Conservation (phyloP, 2,797 vertebrate genomes). For the Squalus acanthias region DNA sequence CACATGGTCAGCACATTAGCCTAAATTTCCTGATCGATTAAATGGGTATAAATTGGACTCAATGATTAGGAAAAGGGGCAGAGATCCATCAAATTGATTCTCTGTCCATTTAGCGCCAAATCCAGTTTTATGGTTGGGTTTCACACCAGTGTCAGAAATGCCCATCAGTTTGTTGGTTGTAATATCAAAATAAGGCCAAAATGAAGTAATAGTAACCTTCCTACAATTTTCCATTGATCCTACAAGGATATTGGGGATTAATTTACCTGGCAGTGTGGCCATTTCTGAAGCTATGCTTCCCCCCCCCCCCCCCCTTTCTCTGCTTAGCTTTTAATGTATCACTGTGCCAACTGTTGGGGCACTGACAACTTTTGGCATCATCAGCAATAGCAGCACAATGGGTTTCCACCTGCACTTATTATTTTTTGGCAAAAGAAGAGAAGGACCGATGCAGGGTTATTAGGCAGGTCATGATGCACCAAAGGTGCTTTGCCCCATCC, state of each 20-base stretch:
- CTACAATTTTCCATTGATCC: neutral
- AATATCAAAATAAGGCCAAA: neutral
- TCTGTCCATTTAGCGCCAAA: neutral
- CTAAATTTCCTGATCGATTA: neutral
- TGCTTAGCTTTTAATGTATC: neutral
- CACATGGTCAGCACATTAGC: neutral
- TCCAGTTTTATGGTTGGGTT: neutral
- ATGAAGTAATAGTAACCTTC: neutral
- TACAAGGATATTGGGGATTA: neutral
- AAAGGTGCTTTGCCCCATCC: neutral
- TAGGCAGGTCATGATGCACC: neutral
- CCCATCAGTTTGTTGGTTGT: neutral
- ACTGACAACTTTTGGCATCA: neutral
- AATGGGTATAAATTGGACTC: neutral
- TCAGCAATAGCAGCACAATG: neutral
- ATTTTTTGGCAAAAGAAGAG: neutral
- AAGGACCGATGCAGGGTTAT: neutral
- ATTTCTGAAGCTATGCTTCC: neutral
- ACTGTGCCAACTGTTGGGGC: neutral
- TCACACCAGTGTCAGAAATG: neutral
- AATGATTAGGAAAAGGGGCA: neutral
- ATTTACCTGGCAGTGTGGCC: neutral
- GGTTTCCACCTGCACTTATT: neutral
- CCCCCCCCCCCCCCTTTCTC: neutral
- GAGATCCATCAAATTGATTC: neutral